Base-by-base conservation (phyloP, 2,888 invertebrate genomes). In the Agriopis marginaria region DNA sequence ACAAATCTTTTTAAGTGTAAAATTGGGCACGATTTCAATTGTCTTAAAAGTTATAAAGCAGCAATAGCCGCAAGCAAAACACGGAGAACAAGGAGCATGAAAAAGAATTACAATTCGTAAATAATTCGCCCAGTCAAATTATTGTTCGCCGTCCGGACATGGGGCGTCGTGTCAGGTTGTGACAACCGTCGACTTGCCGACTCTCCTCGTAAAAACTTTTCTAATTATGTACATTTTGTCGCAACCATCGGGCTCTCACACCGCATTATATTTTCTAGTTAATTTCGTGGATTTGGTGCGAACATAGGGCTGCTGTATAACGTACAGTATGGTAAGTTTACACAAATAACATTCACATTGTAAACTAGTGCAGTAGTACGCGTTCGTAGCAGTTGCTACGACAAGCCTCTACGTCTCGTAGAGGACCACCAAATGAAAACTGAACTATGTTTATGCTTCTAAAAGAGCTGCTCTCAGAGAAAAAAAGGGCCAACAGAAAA, bases 151-250 rank as follows among this genome's bases (percentile, higher is more conserved):
- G 81, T 82, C 87, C 87, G 89, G 88, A 89, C 90, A 90, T 88
- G 86, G 87, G 88, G 88, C 83, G 82, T 56, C 72, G 89, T 86
- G 84, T 82, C 84, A 85, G 82, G 80, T 83, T 77, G 88, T 89
- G 93, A 91, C 92, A 92, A 85, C 86, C 90, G 87, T 81, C 88
- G 88, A 88, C 88, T 90, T 88, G 86, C 81, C 86, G 87, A 84
- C 84, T 82, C 77, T 80, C 87, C 89, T 91, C 92, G 87, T 93
- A 93, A 93, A 94, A 94, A 93, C 93, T 93, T 93, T 93, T 89
- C 90, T 94, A 93, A 93, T 93, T 93, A 93, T 91, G 89, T 75
- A 90, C 89, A 92, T 92, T 94, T 91, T 89, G 92, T 88, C 90
- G 88, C 87, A 91, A 92, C 90, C 68, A 72, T 82, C 74, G 79